Evolutionary conservation across 2,113 vertebrate species (phyloP), one percentile per base, ranked within the genome.

Genomic region (Uria aalge): DNA sequence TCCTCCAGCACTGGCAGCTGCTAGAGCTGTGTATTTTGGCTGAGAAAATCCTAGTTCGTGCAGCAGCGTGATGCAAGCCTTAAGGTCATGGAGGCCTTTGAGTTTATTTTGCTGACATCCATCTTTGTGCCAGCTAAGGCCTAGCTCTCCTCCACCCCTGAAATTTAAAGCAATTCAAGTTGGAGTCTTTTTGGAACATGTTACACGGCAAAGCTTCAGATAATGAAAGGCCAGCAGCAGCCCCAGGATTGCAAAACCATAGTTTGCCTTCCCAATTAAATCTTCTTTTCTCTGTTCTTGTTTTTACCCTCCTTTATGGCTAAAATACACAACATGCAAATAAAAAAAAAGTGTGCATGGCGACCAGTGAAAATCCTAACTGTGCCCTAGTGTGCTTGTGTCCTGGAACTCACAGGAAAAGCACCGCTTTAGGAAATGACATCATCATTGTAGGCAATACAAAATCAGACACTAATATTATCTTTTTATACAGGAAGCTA

Each of bases 141-240:
- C 99, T 30, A 98, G 91, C 96, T 99, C 99, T 80, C 99, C 99
- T 96, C 99, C 99, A 80, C 99, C 99, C 96, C 99, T 99, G 97
- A 52, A 97, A 97, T 94, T 12, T 26, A 72, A 86, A 90, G 40
- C 77, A 84, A 45, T 48, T 81, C 60, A 62, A 92, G 83, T 53
- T 83, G 68, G 55, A 93, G 20, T 82, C 43, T 56, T 29, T 80
- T 77, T 60, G 40, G 41, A 67, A 90, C 93, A 79, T 7, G 11
- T 15, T 53, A 55, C n/a, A 55, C 0, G 5, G 36, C 1, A 8
- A 82, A 88, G 29, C 57, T 83, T 93, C 60, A 79, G 56, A 27
- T 47, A 85, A n/a, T 3, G 2, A 40, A 88, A 87, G n/a, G 68
- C 34, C 45, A 93, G 47, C 67, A 88, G 67, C 50, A 67, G 30